phyloP scores from a whole-genome alignment of 2,888 invertebrate species.

The Conus canariensis region DNA sequence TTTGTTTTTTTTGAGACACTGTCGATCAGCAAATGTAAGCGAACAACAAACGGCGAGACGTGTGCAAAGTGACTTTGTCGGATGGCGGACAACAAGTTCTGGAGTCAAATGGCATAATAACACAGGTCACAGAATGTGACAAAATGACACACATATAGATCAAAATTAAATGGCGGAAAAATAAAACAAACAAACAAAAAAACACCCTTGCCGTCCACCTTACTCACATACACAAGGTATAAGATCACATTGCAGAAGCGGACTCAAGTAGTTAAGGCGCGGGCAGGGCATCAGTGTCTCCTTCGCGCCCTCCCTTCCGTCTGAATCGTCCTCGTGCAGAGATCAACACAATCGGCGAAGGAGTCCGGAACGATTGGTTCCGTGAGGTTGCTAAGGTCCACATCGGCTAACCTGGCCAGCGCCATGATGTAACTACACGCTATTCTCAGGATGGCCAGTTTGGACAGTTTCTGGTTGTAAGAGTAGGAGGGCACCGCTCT shows the following conservation, averaged over 20 bases:
- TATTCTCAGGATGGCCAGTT: slow-evolving; percentile 93
- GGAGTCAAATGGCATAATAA: not conserved
- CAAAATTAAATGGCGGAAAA: not conserved
- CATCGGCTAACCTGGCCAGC: slow-evolving; percentile 87
- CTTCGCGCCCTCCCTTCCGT: slow-evolving; percentile 93
- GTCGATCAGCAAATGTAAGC: not conserved
- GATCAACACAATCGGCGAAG: slow-evolving; percentile 88
- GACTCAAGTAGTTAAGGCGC: not conserved
- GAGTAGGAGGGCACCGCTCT: slow-evolving; percentile 93
- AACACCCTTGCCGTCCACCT: not conserved
- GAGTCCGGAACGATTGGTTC: slow-evolving; percentile 82
- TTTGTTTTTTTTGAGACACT: not conserved
- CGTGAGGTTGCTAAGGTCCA: slow-evolving; percentile 83
- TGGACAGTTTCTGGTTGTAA: slow-evolving; percentile 94
- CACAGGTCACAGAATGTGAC: not conserved
- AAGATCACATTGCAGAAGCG: not conserved
- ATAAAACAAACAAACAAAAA: not conserved
- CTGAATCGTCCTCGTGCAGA: slow-evolving; percentile 94
- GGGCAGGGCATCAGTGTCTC: slow-evolving; percentile 70
- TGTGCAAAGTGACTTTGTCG: not conserved
- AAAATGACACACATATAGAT: not conserved
- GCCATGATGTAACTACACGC: slow-evolving; percentile 96
- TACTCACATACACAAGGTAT: not conserved
- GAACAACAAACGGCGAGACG: not conserved
- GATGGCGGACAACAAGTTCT: not conserved